These are phyloP conservation scores for Vombatus ursinus DNA, from an alignment of 2,113 vertebrate species.

Conservation along the genomic window DNA sequence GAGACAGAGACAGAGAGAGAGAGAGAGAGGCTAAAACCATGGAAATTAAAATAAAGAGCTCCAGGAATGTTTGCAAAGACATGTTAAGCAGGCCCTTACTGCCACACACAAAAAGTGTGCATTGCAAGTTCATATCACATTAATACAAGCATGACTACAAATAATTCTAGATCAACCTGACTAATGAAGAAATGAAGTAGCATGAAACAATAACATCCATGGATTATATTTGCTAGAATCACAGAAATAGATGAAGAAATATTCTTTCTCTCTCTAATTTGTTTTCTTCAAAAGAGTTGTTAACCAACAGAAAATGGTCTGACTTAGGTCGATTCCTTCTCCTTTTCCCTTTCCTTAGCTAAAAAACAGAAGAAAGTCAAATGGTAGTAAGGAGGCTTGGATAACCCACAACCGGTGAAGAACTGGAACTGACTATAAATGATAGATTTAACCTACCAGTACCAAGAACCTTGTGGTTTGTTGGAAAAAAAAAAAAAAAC, in stretches of 20 bases:
- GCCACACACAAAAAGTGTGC: conserved; percentile 21
- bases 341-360: neutral
- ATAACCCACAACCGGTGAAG: neutral
- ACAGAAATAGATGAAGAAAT: neutral
- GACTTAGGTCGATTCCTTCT: neutral
- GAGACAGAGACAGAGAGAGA: too few species aligned
- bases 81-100: conserved; percentile 7
- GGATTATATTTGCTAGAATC: neutral
- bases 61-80: neutral
- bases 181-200: neutral
- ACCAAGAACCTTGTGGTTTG: neutral
- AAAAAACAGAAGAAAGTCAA: neutral
- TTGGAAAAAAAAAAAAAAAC: neutral
- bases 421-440: neutral
- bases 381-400: neutral
- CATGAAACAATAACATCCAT: neutral
- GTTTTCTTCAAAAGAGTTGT: neutral
- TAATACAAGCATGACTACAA: neutral
- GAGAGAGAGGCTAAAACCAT: neutral
- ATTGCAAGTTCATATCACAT: conserved; percentile 1
- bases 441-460: neutral
- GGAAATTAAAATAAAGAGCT: conserved; percentile 33
- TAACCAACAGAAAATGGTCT: neutral
- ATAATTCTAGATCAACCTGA: neutral
- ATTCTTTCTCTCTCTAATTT: neutral